Base-by-base conservation (phyloP, 2,113 vertebrate genomes). In the Grus americana region DNA sequence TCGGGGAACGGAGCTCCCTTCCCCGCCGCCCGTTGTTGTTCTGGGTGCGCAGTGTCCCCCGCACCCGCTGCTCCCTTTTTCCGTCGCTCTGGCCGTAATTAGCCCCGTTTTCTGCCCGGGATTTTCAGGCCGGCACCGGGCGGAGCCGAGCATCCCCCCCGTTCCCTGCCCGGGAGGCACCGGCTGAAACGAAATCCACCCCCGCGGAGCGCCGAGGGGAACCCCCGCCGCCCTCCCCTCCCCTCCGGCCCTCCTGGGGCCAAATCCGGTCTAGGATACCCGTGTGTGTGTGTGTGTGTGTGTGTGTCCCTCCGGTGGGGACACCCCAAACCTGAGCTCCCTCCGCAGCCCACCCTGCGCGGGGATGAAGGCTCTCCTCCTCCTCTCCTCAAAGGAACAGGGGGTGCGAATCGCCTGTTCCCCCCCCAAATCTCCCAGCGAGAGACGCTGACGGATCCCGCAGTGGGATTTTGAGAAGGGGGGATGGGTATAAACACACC, bases 401-500 rank as follows among this genome's bases (percentile, higher is more conserved):
- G 19, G 11, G 22, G 3, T 3, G 59, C 55, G 5, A 34, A 34
- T 46, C 12, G 1, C 47, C 52, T 1, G 21, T 1, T 80, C 27
- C 42, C 62, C 23, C 42, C 67, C 23, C 10, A 14, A 5, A 86
- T 15, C 30, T 46, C n/a, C 86, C 85, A 3, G 22, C 6, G 14
- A 32, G 61, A 59, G 47, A 11, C 6, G 58, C 80, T 6, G 90
- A 24, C 42, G 49, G 12, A n/a, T 24, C 62, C 18, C 22, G 21
- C 24, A 1, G 72, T 4, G 67, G 80, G 70, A 5, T 58, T 54
- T 62, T 46, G 32, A 10, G 71, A 21, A 22, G 9, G 44, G 32
- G 12, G 8, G 23, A 0, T 44, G 8, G 19, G 13, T 12, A 1
- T 21, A 29, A 76, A 21, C 46, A 2, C 5, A n/a, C 1, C 16